Percentiles rank a stretch among this genome's conserved stretches.
phyloP scores from a whole-genome alignment of 2,113 vertebrate genomes.

The Corythaeola cristata region DNA sequence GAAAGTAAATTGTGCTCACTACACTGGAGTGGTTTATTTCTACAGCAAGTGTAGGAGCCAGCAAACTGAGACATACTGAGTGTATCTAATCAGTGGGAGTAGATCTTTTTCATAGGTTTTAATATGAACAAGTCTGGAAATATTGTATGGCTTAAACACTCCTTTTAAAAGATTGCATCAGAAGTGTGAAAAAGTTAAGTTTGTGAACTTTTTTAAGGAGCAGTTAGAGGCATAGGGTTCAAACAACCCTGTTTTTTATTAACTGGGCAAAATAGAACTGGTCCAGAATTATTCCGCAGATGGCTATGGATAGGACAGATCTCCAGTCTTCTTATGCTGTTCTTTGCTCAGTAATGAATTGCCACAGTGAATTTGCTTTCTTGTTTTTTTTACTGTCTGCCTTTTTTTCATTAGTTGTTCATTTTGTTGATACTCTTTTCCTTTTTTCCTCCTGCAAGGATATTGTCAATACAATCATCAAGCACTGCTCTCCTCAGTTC shows the following conservation, averaged over 20 bases:
- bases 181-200: not conserved
- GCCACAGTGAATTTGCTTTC: not conserved
- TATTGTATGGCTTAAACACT: not conserved
- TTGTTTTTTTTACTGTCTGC: not conserved
- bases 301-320: not conserved
- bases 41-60: not conserved
- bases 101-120: not conserved
- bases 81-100: not conserved
- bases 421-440: not conserved
- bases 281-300: not conserved
- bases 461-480: slow-evolving; percentile 99
- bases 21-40: not conserved
- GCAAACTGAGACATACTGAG: not conserved
- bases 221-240: not conserved
- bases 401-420: not conserved
- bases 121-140: not conserved
- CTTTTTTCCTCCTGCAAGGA: slow-evolving; percentile 78
- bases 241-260: not conserved
- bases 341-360: not conserved
- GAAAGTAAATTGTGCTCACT: not conserved
- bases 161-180: not conserved
- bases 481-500: slow-evolving; percentile 97
- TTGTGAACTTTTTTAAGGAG: not conserved
- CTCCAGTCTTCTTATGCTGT: not conserved
- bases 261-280: not conserved